Conservation (phyloP, 1,140 invertebrate species). For the Magallana gigas region DNA sequence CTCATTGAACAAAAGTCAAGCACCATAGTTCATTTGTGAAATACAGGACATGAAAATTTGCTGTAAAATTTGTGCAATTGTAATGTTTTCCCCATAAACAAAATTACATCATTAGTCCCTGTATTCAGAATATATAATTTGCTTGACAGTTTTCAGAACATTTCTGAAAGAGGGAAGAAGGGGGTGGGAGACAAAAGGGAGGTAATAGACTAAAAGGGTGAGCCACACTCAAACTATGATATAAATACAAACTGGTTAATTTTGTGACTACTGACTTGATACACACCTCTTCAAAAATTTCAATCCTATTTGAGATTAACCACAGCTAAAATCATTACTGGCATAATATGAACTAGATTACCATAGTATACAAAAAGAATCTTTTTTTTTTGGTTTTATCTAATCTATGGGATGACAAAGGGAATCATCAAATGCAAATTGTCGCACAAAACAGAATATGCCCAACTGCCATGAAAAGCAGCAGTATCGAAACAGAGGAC, state of each 20-base stretch:
- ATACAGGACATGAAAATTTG: too few relatives aligned
- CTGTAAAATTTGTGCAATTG: too few relatives aligned
- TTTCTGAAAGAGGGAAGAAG: background rate
- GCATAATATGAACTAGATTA: slow-evolving; percentile 31
- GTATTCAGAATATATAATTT: too few relatives aligned
- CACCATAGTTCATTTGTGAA: too few relatives aligned
- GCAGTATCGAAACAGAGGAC: background rate
- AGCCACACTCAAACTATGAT: background rate
- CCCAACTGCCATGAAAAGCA: background rate
- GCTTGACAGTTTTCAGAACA: too few relatives aligned
- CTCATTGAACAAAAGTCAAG: too few relatives aligned
- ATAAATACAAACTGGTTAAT: too few relatives aligned
- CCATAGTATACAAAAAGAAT: slow-evolving; percentile 10
- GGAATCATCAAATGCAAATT: background rate
- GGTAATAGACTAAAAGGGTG: background rate
- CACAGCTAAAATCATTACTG: slow-evolving; percentile 6
- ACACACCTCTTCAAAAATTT: too few relatives aligned
- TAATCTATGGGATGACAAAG: background rate
- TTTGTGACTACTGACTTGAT: too few relatives aligned
- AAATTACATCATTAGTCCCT: too few relatives aligned
- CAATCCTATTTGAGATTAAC: background rate
- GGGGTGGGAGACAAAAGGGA: background rate
- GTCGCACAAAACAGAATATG: background rate
- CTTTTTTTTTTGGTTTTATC: background rate
- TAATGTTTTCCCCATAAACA: too few relatives aligned